Evolutionary conservation across 1,140 invertebrate species (phyloP).

Genomic region (Drosophila takahashii): DNA sequence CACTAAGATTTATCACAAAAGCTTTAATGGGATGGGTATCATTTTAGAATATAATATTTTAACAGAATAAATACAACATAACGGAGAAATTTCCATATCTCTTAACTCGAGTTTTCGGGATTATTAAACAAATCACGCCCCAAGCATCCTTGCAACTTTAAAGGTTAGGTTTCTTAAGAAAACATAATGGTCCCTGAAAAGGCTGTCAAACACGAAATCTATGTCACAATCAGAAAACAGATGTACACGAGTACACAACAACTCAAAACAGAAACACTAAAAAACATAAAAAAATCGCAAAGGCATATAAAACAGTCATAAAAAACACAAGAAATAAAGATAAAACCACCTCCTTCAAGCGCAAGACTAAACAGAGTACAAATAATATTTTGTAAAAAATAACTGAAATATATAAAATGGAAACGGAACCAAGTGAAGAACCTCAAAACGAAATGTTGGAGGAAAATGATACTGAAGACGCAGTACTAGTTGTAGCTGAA

Average conservation of each 20-base stretch:
- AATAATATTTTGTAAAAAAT: not conserved
- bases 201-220: not conserved
- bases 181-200: not conserved
- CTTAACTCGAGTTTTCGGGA: too few relatives aligned
- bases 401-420: constrained; percentile 1
- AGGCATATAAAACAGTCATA: not conserved
- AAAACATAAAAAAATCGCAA: constrained; percentile 10
- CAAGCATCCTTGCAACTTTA: too few relatives aligned
- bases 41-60: too few relatives aligned
- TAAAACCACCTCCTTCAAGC: not conserved
- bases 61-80: too few relatives aligned
- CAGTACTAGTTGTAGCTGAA: not conserved
- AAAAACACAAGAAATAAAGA: not conserved
- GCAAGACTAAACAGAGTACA: too few relatives aligned
- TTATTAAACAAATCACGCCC: too few relatives aligned
- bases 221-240: not conserved
- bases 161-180: too few relatives aligned
- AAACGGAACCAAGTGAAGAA: not conserved
- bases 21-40: not conserved
- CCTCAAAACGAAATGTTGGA: not conserved
- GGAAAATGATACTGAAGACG: not conserved
- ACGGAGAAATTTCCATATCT: too few relatives aligned
- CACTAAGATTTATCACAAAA: not conserved
- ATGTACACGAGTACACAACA: constrained; percentile 28
- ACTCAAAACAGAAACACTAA: constrained; percentile 8